Evolutionary conservation across 2,797 vertebrate genomes (phyloP).

Genomic region (Melanotaenia pygmaea): DNA sequence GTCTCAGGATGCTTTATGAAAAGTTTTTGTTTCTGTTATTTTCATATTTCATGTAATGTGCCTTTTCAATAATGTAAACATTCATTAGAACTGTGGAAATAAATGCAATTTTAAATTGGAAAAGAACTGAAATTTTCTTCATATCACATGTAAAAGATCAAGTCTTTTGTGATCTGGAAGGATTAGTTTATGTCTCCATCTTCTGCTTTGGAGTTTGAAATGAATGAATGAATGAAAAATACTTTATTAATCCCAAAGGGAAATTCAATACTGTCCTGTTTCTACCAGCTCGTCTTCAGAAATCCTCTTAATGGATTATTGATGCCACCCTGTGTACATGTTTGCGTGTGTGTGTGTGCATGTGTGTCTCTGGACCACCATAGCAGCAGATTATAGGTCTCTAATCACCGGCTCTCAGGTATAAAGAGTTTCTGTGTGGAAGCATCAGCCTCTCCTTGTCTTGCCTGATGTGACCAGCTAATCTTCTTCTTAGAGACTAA

Average conservation of each 20-base stretch:
- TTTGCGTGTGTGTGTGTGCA: slow-evolving; percentile 9
- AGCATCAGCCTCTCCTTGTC: slow-evolving; percentile 60
- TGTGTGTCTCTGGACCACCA: slow-evolving; percentile 66
- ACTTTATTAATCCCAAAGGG: too few relatives aligned
- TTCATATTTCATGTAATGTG: too few relatives aligned
- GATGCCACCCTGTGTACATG: slow-evolving; percentile 12
- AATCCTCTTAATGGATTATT: slow-evolving; percentile 30
- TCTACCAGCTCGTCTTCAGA: slow-evolving; percentile 6
- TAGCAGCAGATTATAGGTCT: slow-evolving; percentile 66
- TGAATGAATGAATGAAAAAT: too few relatives aligned
- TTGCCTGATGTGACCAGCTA: slow-evolving; percentile 61
- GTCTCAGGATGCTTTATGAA: too few relatives aligned
- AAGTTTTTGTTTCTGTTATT: too few relatives aligned
- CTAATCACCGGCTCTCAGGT: slow-evolving; percentile 67
- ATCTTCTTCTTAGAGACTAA: slow-evolving; percentile 74
- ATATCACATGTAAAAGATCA: neutral
- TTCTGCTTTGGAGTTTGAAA: slow-evolving; percentile 6
- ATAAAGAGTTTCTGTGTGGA: slow-evolving; percentile 74
- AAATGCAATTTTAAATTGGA: too few relatives aligned
- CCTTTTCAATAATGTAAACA: too few relatives aligned
- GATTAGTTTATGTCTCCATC: slow-evolving; percentile 2
- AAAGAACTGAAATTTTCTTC: too few relatives aligned
- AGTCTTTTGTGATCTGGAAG: neutral
- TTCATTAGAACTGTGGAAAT: too few relatives aligned
- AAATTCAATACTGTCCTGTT: slow-evolving; percentile 17